These are phyloP conservation scores for Scomber colias DNA, from an alignment of 2,113 vertebrate genomes.

Conservation along the genomic window DNA sequence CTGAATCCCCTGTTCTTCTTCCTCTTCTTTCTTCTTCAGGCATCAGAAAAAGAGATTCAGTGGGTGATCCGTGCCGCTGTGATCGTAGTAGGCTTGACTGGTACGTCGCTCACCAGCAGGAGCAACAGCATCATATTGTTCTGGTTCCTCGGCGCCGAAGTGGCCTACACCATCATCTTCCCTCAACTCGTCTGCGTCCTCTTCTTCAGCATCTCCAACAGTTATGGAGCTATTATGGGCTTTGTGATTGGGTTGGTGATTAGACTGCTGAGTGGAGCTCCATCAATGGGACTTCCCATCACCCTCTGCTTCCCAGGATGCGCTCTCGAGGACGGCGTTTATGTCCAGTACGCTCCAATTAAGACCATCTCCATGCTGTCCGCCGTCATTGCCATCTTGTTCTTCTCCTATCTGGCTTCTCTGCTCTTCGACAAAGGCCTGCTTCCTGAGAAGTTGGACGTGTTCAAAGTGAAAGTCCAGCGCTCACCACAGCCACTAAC, in stretches of 20 bases:
- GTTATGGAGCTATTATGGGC: slow-evolving; percentile 77
- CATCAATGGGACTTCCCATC: slow-evolving; percentile 65
- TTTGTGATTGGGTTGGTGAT: slow-evolving; percentile 75
- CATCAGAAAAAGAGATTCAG: slow-evolving; percentile 78
- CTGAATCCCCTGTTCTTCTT: background rate
- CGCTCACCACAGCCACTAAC: background rate
- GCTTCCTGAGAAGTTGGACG: slow-evolving; percentile 77
- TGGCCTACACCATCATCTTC: slow-evolving; percentile 80
- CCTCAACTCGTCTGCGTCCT: slow-evolving; percentile 82
- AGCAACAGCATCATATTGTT: slow-evolving; percentile 77
- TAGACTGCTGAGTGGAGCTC: slow-evolving; percentile 80
- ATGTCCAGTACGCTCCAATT: slow-evolving; percentile 81
- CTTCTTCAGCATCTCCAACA: slow-evolving; percentile 74
- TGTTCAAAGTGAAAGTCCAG: slow-evolving; percentile 57
- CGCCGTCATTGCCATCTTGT: slow-evolving; percentile 47
- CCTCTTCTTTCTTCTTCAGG: slow-evolving; percentile 63
- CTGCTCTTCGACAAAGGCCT: slow-evolving; percentile 76
- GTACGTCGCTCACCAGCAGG: slow-evolving; percentile 70
- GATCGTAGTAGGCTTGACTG: slow-evolving; percentile 71
- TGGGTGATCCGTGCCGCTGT: slow-evolving; percentile 80
- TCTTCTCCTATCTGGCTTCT: slow-evolving; percentile 66
- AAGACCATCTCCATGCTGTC: slow-evolving; percentile 79
- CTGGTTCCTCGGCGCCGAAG: slow-evolving; percentile 78
- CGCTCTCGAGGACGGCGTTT: slow-evolving; percentile 55
- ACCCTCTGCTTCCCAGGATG: slow-evolving; percentile 78